Evolutionary conservation across 1,140 invertebrate genomes (phyloP), one percentile per base, ranked within the genome.

Genomic region (Pseudachorutes palmiensis): DNA sequence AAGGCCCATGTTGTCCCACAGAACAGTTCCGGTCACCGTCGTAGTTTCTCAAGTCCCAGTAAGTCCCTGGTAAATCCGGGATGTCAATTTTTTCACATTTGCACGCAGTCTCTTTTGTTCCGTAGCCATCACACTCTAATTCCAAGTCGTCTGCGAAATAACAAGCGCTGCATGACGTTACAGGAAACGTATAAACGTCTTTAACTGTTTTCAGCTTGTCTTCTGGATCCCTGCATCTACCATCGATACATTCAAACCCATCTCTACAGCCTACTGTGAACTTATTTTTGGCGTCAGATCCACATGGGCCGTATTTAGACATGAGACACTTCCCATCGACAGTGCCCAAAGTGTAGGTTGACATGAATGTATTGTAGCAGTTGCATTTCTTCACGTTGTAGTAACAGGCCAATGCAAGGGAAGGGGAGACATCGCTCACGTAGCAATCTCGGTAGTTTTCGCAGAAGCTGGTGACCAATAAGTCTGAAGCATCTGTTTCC

Each of bases 21-120:
- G 59, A 61, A 33, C 59, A 61, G 59, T 61, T 61, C 16, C 30
- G 3, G 29, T 61, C 59, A 9, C 29, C 29, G 22, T 61, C 16
- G 29, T 61, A 61, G 29, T 61, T 61, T 12, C 59, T 5, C 16
- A 61, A 9, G 29, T 61, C 59, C 59, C 59, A 61, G 30, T 28
- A 22, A 9, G 59, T 16, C 2, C 59, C 22, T 29, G 16, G 59
- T 29, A 12, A 9, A 32, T 61, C 59, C 9, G 32, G 12, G 16
- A 33, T 61, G 28, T 29, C 12, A 33, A 29, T 5, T 31, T 29
- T 29, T 19, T 33, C 2, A 30, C 59, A 61, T 14, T 28, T 29
- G 29, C 59, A 61, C 29, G 16, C 29, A 9, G 36, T 12, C 19
- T 45, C 9, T 19, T 19, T 45, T 45, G n/a, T 29, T 29, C 16